Evolutionary conservation across 2,797 vertebrate species (phyloP).

Genomic region (Poeciliopsis paucimaculata): DNA sequence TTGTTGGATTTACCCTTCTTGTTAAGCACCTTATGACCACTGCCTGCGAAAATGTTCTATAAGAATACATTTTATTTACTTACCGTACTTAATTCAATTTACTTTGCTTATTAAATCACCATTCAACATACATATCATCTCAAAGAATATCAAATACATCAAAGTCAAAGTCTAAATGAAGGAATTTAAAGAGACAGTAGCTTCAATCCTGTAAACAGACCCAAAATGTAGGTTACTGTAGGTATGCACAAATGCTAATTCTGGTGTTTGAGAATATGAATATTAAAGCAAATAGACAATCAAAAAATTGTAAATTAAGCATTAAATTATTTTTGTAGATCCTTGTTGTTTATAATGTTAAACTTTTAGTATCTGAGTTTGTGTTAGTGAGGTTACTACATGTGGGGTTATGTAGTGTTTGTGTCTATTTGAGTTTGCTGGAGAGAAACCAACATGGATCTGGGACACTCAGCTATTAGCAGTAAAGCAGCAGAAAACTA

Average conservation of each 20-base stretch:
- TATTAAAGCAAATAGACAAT: slow-evolving; percentile 10
- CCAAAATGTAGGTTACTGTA: slow-evolving; percentile 12
- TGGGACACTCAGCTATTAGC: slow-evolving; percentile 65
- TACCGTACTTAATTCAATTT: neutral
- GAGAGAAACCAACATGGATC: slow-evolving; percentile 58
- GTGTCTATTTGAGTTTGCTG: slow-evolving; percentile 40
- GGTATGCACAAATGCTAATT: slow-evolving; percentile 23
- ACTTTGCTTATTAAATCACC: neutral
- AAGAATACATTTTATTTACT: neutral
- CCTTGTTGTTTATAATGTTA: neutral
- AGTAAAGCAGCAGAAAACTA: slow-evolving; percentile 44
- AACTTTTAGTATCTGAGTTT: neutral
- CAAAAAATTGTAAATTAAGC: slow-evolving; percentile 1
- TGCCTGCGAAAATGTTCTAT: neutral
- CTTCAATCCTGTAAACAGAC: neutral
- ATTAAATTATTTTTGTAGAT: neutral
- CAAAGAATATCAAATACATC: neutral
- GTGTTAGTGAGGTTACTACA: slow-evolving; percentile 1
- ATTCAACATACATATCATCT: neutral
- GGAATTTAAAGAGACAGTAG: neutral
- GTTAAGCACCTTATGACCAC: neutral
- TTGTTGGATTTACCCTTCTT: neutral
- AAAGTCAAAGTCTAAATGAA: neutral
- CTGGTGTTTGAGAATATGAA: slow-evolving; percentile 31
- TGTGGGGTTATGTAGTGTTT: neutral